These are phyloP conservation scores for Bibio marci DNA, from an alignment of 2,888 invertebrate species.

Conservation along the genomic window DNA sequence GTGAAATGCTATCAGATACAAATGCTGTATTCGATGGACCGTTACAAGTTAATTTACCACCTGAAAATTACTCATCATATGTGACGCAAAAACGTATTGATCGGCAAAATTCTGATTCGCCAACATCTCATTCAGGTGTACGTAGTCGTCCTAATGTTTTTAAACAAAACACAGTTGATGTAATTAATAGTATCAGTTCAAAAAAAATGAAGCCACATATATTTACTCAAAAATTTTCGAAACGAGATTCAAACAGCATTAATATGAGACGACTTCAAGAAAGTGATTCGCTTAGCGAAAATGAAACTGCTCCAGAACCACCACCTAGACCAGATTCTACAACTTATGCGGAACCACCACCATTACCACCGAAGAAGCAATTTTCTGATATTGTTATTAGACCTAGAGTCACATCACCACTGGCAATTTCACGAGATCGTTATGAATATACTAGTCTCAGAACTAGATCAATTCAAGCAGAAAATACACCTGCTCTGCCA, in stretches of 20 bases:
- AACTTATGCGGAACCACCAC: conserved; percentile 47
- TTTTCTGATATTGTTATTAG: conserved; percentile 37
- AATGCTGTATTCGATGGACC: conserved; percentile 42
- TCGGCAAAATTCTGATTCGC: conserved; percentile 14
- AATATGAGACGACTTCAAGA: conserved; percentile 30
- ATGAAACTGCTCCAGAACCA: conserved; percentile 27
- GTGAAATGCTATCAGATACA: conserved; percentile 17
- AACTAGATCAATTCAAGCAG: conserved; percentile 5
- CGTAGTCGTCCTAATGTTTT: conserved; percentile 17
- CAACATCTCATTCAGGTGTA: conserved; percentile 10
- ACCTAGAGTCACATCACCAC: conserved; percentile 14
- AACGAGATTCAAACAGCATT: conserved; percentile 27
- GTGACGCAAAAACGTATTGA: conserved; percentile 24
- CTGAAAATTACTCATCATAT: conserved; percentile 34
- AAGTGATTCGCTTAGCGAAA: conserved; percentile 29
- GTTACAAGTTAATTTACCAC: conserved; percentile 49
- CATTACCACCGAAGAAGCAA: conserved; percentile 54
- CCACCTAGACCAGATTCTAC: conserved; percentile 28
- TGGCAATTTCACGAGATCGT: conserved; percentile 13
- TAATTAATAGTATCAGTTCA: conserved; percentile 29
- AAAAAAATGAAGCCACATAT: conserved; percentile 29
- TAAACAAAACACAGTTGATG: conserved; percentile 30
- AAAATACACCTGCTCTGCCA: conserved; percentile 40
- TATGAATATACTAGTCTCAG: conserved; percentile 20
- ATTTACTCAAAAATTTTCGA: conserved; percentile 26